These are phyloP conservation scores for Chionis minor DNA, from an alignment of 2,113 vertebrate genomes.

Conservation along the genomic window DNA sequence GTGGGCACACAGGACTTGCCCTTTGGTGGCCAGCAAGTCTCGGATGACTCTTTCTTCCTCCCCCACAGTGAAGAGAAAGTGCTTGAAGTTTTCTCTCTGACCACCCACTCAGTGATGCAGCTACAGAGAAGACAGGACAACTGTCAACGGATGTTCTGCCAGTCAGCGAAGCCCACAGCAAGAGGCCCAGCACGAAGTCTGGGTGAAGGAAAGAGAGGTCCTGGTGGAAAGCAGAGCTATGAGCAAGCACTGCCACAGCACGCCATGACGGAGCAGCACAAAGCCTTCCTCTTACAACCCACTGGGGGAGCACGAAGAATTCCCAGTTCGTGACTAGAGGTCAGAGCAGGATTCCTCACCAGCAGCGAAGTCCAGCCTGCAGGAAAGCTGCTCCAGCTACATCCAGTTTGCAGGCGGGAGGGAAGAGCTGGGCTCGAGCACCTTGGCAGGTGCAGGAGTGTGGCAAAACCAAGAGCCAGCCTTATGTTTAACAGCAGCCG, in stretches of 20 bases:
- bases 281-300: neutral
- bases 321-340: neutral
- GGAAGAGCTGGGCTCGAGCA: neutral
- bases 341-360: neutral
- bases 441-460: neutral
- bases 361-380: neutral
- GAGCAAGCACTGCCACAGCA: neutral
- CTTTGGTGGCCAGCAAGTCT: neutral
- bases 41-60: neutral
- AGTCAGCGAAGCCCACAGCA: accelerated
- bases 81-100: neutral
- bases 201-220: neutral
- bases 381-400: neutral
- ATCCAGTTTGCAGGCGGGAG: neutral
- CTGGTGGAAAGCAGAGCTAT: neutral
- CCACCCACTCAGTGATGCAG: neutral
- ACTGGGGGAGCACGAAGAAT: neutral
- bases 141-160: neutral
- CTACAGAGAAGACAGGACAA: neutral
- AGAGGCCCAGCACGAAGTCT: neutral
- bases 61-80: neutral
- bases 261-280: neutral
- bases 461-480: neutral
- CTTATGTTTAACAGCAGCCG: neutral
- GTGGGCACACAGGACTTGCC: neutral